Evolutionary conservation across 2,113 vertebrate genomes (phyloP).

Genomic region (Microtus pennsylvanicus): DNA sequence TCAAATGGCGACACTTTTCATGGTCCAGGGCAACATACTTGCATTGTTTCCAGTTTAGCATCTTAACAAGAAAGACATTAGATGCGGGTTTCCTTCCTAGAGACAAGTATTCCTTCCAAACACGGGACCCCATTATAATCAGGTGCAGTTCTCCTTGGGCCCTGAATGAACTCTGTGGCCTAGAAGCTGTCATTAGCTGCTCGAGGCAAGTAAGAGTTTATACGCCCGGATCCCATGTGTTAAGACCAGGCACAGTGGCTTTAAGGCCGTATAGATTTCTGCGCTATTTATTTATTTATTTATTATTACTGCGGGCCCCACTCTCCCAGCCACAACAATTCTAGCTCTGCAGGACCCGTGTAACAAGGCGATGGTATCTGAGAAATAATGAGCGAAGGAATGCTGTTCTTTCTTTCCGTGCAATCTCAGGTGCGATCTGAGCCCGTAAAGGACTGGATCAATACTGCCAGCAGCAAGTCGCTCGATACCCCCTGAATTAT

Average conservation of each 20-base stretch:
- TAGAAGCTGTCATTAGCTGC: slow-evolving; percentile 35
- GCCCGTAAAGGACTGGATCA: slow-evolving; percentile 93
- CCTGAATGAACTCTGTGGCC: slow-evolving; percentile 15
- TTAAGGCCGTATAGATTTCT: slow-evolving; percentile 77
- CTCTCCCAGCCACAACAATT: slow-evolving; percentile 73
- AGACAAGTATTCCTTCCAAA: slow-evolving; percentile 37
- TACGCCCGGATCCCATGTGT: slow-evolving; percentile 21
- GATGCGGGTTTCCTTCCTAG: not conserved
- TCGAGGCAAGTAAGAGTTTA: slow-evolving; percentile 32
- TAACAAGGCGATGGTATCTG: slow-evolving; percentile 95
- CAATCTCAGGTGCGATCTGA: slow-evolving; percentile 95
- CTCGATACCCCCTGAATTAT: slow-evolving; percentile 98
- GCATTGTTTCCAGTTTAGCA: slow-evolving; percentile 40
- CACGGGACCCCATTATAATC: not conserved
- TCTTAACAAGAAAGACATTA: slow-evolving; percentile 49
- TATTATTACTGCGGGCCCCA: slow-evolving; percentile 75
- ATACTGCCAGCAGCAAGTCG: slow-evolving; percentile 93
- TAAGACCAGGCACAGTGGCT: slow-evolving; percentile 60
- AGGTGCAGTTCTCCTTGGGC: slow-evolving; percentile 41
- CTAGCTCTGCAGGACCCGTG: slow-evolving; percentile 91
- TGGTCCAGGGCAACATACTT: not conserved
- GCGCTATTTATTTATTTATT: slow-evolving; percentile 77
- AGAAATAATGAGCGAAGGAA: slow-evolving; percentile 90
- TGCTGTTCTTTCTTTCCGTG: slow-evolving; percentile 86
- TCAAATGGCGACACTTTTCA: not conserved